Base-by-base conservation (phyloP, 2,797 vertebrate genomes). In the Sebastes hopkinsi region DNA sequence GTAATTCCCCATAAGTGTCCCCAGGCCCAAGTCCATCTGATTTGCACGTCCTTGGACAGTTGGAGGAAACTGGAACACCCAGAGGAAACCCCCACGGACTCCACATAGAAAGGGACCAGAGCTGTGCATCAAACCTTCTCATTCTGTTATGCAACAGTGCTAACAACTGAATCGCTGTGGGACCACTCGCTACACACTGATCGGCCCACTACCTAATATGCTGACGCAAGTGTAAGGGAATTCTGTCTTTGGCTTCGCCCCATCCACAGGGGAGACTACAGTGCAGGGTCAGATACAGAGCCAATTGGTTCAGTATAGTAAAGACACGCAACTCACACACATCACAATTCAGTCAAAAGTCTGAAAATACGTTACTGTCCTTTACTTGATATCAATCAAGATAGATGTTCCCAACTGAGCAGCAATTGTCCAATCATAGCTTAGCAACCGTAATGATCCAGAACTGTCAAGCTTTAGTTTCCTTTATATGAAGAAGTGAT, bases 31-130 rank as follows among this genome's bases (percentile, higher is more conserved):
- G 36, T 62, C 60, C 34, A 22, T 78, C 38, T 76, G 18, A 90
- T 87, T 80, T 80, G 64, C 71, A 88, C 80, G 77, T 62, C 79
- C 78, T 75, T 78, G 54, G 72, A 82, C 60, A 73, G 73, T 64
- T 72, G 36, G 34, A 83, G 29, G 60, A 83, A 90, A 91, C 29
- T 78, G 58, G 73, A 82, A 72, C 77, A 61, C 61, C 67, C 29
- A 29, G 70, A 83, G 65, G 36, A 84, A 89, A 61, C 20, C 76
- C 65, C 76, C 13, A 1, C 1, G 1, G 79, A 76, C 72, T 55
- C 54, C 5, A 0, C 36, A 32, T 5, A 38, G 61, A 36, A 60
- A 76, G 8, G 8, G 55, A 22, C 46, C 52, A 67, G 58, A 67
- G 71, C 32, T 0, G 5, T 50, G 56, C 56, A 36, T 75, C 70